phyloP scores from a whole-genome alignment of 2,113 vertebrate species.

The Oriolus oriolus region DNA sequence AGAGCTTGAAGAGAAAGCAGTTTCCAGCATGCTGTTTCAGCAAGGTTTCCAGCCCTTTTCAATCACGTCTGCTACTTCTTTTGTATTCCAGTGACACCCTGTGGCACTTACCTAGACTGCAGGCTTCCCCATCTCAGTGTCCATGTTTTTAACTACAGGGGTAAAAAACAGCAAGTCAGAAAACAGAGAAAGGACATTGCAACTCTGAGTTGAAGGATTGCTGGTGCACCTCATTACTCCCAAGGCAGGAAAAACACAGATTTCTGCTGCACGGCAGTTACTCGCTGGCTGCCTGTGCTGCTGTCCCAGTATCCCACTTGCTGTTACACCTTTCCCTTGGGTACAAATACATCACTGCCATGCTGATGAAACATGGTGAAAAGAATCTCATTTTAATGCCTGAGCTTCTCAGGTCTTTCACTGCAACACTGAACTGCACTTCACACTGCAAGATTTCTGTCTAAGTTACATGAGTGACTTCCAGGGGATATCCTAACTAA shows the following conservation, averaged over 20 bases:
- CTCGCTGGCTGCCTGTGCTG: not conserved
- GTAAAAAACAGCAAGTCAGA: not conserved
- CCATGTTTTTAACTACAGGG: fast-evolving
- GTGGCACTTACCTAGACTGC: not conserved
- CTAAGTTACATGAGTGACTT: not conserved
- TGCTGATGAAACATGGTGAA: not conserved
- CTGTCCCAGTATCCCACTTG: not conserved
- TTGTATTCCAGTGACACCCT: slow-evolving; percentile 38
- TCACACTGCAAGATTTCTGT: fast-evolving
- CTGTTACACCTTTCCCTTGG: not conserved
- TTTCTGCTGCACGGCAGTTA: not conserved
- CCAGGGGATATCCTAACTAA: not conserved
- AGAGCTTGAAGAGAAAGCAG: not conserved
- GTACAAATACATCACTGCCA: not conserved
- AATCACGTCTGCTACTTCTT: not conserved
- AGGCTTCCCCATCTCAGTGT: not conserved
- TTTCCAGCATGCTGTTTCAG: not conserved
- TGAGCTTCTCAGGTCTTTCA: not conserved
- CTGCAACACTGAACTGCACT: not conserved
- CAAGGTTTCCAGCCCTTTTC: not conserved
- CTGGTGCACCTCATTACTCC: not conserved
- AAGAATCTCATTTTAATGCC: not conserved
- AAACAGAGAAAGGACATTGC: not conserved
- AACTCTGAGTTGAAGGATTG: not conserved
- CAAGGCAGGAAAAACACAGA: not conserved